Conservation (phyloP, 2,113 vertebrate genomes). For the Stigmatopora argus region DNA sequence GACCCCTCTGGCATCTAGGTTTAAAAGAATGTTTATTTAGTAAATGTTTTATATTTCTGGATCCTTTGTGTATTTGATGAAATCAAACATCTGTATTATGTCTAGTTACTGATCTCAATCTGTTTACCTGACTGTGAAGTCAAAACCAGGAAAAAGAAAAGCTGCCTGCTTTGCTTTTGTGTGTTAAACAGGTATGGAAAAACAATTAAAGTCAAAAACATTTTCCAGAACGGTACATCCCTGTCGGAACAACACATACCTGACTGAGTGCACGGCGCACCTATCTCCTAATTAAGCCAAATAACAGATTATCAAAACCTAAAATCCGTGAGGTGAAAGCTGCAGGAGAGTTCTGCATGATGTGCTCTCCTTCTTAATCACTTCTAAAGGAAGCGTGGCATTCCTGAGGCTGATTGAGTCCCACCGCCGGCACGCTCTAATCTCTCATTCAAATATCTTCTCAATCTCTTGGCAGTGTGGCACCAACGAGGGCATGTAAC, state of each 20-base stretch:
- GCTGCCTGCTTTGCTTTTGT: constrained; percentile 4
- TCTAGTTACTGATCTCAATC: constrained; percentile 13
- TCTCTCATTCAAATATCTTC: constrained; percentile 70
- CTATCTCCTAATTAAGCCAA: constrained; percentile 44
- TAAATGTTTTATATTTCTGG: not conserved
- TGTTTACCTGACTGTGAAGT: constrained; percentile 25
- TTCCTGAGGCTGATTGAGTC: constrained; percentile 64
- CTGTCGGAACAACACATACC: constrained; percentile 35
- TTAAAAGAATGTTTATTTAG: not conserved
- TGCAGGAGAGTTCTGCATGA: constrained; percentile 57
- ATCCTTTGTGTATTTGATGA: not conserved
- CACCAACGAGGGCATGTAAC: constrained; percentile 58
- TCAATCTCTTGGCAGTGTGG: constrained; percentile 60
- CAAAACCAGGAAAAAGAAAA: constrained; percentile 15
- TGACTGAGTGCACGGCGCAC: constrained; percentile 29
- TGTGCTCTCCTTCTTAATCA: constrained; percentile 59
- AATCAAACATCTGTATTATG: constrained; percentile 2
- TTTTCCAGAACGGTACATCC: constrained; percentile 33
- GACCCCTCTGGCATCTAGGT: not conserved
- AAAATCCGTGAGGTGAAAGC: constrained; percentile 48
- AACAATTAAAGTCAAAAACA: constrained; percentile 32
- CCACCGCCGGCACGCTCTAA: constrained; percentile 60
- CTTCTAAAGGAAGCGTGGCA: constrained; percentile 56
- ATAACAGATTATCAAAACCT: constrained; percentile 44
- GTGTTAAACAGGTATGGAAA: constrained; percentile 20